Base-by-base conservation (phyloP, 2,797 vertebrate species). In the Acanthornis magna region DNA sequence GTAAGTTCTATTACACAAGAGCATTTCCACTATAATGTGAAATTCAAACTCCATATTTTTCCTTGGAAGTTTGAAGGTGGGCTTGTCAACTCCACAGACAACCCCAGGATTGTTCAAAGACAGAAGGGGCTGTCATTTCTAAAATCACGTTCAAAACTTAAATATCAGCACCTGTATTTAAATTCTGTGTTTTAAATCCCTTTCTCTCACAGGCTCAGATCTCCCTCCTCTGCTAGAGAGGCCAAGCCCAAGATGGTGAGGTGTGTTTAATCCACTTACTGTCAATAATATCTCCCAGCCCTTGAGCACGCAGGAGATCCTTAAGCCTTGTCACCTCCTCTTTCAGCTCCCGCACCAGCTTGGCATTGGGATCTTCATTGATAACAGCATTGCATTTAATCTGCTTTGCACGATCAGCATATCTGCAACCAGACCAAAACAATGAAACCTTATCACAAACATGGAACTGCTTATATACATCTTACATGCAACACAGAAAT, bases 381-480 rank as follows among this genome's bases (percentile, higher is more conserved):
- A 99, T 99, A 94, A 99, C 98, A 42, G 99, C 99, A 73, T 99
- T 99, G 97, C 99, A 99, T 93, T 99, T 99, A 93, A 99, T 99
- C 95, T 99, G 99, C 94, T 99, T 99, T 63, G 99, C 99, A 63
- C 99, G 98, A 95, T 99, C 99, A 7, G 99, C 99, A 2, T 99
- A 99, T 47, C 99, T 99, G 96, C 22, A 95, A 53, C 5, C 72
- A 94, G 45, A 72, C 8, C 66, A 93, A 50, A 57, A 47, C 81
- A 82, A 57, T 9, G 29, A 45, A 78, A 65, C 47, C 71, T 91
- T 10, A 36, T 3, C 55, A 21, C 9, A 19, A 22, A 45, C 29
- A 10, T 0, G 0, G 0, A n/a, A 20, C 16, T 65, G 25, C 11
- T 58, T 2, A 8, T 4, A 5, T 2, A 14, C n/a, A 76, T 12